Evolutionary conservation across 2,888 invertebrate species (phyloP).

Genomic region (Cotesia congregata): DNA sequence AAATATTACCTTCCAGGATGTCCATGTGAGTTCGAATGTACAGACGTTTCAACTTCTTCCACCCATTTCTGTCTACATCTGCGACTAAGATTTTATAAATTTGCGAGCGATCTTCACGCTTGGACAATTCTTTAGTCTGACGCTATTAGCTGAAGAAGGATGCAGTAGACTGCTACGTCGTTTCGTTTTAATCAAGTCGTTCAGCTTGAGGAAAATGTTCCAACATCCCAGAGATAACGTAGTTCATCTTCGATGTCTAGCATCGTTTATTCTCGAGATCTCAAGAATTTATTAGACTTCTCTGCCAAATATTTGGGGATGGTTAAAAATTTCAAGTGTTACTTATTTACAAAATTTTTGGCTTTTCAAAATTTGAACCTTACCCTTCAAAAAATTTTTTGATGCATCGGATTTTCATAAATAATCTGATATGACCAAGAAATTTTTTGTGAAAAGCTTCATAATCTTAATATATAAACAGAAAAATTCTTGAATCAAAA

Average conservation of each 20-base stretch:
- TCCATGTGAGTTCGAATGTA: conserved; percentile 24
- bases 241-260: conserved; percentile 8
- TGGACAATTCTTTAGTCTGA: conserved; percentile 46
- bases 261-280: neutral
- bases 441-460: too few relatives aligned
- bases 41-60: conserved; percentile 46
- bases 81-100: conserved; percentile 58
- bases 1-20: conserved; percentile 64
- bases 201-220: conserved; percentile 30
- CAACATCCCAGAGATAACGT: neutral
- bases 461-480: too few relatives aligned
- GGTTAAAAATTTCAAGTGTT: too few relatives aligned
- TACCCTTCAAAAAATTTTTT: too few relatives aligned
- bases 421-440: too few relatives aligned
- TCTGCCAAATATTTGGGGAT: too few relatives aligned
- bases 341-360: too few relatives aligned
- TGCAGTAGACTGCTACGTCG: conserved; percentile 44
- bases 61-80: conserved; percentile 43
- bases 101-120: conserved; percentile 56
- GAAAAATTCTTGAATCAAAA: too few relatives aligned
- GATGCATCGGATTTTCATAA: too few relatives aligned
- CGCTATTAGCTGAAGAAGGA: conserved; percentile 46
- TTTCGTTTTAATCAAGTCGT: conserved; percentile 51
- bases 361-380: too few relatives aligned
- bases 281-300: neutral